Base-by-base conservation (phyloP, 2,797 vertebrate genomes). In the Nasua narica region DNA sequence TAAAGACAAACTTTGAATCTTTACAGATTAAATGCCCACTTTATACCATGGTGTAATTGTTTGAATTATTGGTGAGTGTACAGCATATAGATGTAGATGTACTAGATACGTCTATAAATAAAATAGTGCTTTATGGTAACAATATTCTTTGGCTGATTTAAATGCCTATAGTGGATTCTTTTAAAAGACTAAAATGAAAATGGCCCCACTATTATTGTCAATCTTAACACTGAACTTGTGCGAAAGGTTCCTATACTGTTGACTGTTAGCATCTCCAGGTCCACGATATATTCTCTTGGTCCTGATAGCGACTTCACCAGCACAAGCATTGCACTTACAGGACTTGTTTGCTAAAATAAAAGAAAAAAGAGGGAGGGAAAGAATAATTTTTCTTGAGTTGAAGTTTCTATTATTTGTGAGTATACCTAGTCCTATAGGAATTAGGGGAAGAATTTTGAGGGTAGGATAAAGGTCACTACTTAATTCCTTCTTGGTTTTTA, bases 191-290 rank as follows among this genome's bases (percentile, higher is more conserved):
- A 99, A 98, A 99, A 99, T 95, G 99, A 91, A 2, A 99, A 99
- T 12, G 99, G 99, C 91, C 99, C 99, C 90, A 99, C 99, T 70
- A 99, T 99, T 98, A 99, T 99, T 70, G 99, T 99, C 98, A 99
- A 97, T 97, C 99, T 99, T 96, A 99, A 98, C 99, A 99, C 99
- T 0, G 99, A 99, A 98, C 99, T 99, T 90, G 99, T 99, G 87
- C 99, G 99, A 97, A 99, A 99, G 97, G 99, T 99, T 98, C 99
- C 99, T 97, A 98, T 97, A 89, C 99, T 99, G 98, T 99, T 99
- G 98, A 99, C 99, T 21, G 99, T 99, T 98, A 99, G 98, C 99
- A 99, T 99, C 99, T 99, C 99, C 98, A 99, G 99, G 98, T 99
- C 99, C 97, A 99, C 99, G 0, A 99, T 98, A 78, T 99, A 99